Evolutionary conservation across 2,797 vertebrate genomes (phyloP), one percentile per base, ranked within the genome.

Genomic region (Sylvia borin): DNA sequence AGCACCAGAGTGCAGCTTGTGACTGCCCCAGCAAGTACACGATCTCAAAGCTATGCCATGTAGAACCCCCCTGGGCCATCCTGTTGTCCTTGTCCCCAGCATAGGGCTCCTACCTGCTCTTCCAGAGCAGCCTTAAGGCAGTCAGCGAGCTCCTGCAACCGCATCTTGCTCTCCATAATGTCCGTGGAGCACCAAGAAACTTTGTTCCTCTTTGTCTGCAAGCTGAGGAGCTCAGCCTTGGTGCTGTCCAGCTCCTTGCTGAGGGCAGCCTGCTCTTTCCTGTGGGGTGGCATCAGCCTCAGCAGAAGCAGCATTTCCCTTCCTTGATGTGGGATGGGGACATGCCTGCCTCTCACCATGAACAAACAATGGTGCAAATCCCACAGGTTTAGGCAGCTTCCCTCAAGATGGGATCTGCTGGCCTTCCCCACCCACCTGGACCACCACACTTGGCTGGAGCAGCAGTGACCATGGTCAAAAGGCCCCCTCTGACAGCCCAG

Each of bases 211-310:
- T 98, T 97, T 77, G 95, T 71, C 91, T 97, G 92, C 50, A 96
- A 72, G 19, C 88, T 77, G 9, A 94, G 91, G 24, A 98, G 97
- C 92, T 97, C 95, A 0, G 96, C 97, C 92, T 90, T 95, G 4
- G 96, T 96, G 48, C 54, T 95, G 38, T 98, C 93, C 95, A 99
- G 90, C 88, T 98, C 98, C 70, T 98, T 97, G 90, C 96, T 72
- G 70, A 98, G 84, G 70, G 78, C 68, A 34, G 67, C 87, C 4
- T 42, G 68, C 62, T 96, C 74, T 29, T 96, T 83, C 95, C 97
- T 86, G 88, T 0, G 4, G 43, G 36, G 29, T 36, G 51, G 74
- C 47, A 40, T 13, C n/a, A 54, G 29, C 14, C 34, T 90, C 66
- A 91, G 73, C 2, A 3, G 54, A 8, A 91, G 58, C 36, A 42